Conservation (phyloP, 2,888 invertebrate species). For the Campaea margaritaria region DNA sequence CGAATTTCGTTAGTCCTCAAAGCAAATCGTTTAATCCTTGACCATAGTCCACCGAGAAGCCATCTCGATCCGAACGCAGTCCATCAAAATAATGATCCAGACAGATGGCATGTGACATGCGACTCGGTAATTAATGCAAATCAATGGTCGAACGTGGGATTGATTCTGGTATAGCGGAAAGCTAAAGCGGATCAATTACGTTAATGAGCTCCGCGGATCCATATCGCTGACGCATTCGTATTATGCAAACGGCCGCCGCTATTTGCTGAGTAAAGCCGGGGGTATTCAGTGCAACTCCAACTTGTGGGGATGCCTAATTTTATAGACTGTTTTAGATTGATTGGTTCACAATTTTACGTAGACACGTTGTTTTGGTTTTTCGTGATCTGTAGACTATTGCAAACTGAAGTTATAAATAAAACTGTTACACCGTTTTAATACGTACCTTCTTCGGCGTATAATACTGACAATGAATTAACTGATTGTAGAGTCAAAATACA, state of each 20-base stretch:
- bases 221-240: conserved; percentile 49
- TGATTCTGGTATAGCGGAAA: conserved; percentile 64
- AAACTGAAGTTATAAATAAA: too few species aligned
- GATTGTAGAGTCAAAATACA: too few species aligned
- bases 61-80: conserved; percentile 47
- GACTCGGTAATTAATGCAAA: conserved; percentile 82
- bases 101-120: conserved; percentile 74
- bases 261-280: conserved; percentile 16
- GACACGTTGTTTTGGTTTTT: not conserved
- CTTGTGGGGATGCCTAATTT: conserved; percentile 7
- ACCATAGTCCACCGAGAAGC: conserved; percentile 18
- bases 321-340: conserved; percentile 13
- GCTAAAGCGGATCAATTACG: conserved; percentile 84
- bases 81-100: conserved; percentile 77
- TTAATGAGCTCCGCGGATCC: conserved; percentile 79
- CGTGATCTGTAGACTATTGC: too few species aligned
- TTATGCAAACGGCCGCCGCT: conserved; percentile 30
- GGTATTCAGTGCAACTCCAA: conserved; percentile 14
- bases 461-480: too few species aligned
- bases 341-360: not conserved
- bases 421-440: too few species aligned
- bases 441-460: too few species aligned
- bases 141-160: conserved; percentile 75
- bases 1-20: not conserved
- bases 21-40: too few species aligned